Base-by-base conservation (phyloP, 2,113 vertebrate genomes). In the Probosciger aterrimus region DNA sequence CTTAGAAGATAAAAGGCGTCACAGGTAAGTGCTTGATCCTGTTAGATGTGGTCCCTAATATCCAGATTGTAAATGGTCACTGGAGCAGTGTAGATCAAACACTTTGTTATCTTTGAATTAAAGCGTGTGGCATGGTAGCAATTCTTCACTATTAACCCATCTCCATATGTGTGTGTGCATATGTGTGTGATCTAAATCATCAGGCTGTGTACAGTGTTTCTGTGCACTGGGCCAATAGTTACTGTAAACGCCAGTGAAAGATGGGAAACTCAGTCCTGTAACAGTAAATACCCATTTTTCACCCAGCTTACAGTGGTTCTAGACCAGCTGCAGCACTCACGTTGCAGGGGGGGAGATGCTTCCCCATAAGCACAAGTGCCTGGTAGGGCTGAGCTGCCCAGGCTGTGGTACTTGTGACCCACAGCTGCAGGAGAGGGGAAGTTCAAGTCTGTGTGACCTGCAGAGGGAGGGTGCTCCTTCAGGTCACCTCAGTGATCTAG, bases 291-390 rank as follows among this genome's bases (percentile, higher is more conserved):
- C 4, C 6, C 4, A 3, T 59, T 60, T 88, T 52, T 75, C 31
- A 43, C 35, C 9, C 23, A 33, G 46, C 5, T n/a, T n/a, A 15
- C 9, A 4, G 31, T 28, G 31, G 17, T 67, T 55, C 15, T 53
- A 25, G 59, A 19, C 39, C 7, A 3, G 3, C 15, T 10, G 20
- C 18, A 17, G 82, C 33, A 5, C 59, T 73, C 39, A 23, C 1
- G 2, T 13, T 14, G 17, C 33, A n/a, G 53, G 28, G 41, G 19
- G 50, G 24, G 39, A 53, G 25, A 11, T 17, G 41, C 18, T 46
- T 52, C 20, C 30, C 5, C 44, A 20, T 67, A 46, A 43, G 12
- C 1, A 1, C 0, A 3, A 30, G 33, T 3, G 30, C 41, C 14
- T 35, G 28, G 57, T 14, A 18, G 19, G 23, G 55, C 71, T 49